These are phyloP conservation scores for Papilio elwesi DNA, from an alignment of 2,888 invertebrate species.

Conservation along the genomic window DNA sequence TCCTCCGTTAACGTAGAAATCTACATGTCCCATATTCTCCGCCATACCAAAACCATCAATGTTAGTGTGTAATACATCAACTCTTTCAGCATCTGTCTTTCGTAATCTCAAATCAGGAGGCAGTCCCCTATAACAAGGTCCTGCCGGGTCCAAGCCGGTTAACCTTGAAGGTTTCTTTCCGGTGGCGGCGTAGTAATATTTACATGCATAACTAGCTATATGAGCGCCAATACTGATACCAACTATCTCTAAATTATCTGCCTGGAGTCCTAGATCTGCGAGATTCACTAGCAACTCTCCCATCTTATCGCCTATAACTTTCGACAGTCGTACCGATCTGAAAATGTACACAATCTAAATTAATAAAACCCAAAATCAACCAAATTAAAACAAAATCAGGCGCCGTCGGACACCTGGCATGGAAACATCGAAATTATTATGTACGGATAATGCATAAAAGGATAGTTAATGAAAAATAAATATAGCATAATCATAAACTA, in stretches of 20 bases:
- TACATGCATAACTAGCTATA: constrained; percentile 63
- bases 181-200: constrained; percentile 64
- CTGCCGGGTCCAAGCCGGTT: constrained; percentile 75
- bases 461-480: neutral
- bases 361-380: neutral
- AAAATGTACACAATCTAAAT: constrained; percentile 43
- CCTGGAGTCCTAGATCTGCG: constrained; percentile 58
- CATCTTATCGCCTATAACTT: constrained; percentile 64
- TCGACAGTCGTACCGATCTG: constrained; percentile 71
- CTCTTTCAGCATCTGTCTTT: constrained; percentile 60
- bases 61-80: constrained; percentile 74
- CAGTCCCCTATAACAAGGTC: constrained; percentile 70
- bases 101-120: constrained; percentile 58
- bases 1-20: constrained; percentile 75
- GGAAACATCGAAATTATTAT: neutral
- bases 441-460: too few species aligned
- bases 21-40: constrained; percentile 69
- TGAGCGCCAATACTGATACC: constrained; percentile 75
- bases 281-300: constrained; percentile 70
- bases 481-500: neutral
- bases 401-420: neutral
- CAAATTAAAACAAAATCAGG: too few species aligned
- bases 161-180: constrained; percentile 67
- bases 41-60: constrained; percentile 79
- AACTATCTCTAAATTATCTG: constrained; percentile 67